phyloP scores from a whole-genome alignment of 2,113 vertebrate genomes.

The Raja brachyura region DNA sequence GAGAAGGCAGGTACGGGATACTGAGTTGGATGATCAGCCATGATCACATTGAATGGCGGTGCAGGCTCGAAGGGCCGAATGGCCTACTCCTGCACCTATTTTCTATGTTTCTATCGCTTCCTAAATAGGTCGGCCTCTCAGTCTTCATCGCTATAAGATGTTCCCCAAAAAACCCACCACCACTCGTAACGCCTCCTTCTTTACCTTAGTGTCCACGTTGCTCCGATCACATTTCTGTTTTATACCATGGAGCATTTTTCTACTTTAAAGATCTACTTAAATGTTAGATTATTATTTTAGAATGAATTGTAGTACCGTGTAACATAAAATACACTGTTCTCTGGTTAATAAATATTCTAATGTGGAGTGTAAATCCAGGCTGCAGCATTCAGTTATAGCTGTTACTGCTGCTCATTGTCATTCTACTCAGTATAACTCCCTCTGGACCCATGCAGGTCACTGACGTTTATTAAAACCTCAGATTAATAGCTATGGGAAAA shows the following conservation, averaged over 20 bases:
- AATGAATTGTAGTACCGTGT: background rate
- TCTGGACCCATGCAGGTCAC: conserved; percentile 51
- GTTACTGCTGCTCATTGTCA: conserved; percentile 57
- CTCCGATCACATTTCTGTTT: background rate
- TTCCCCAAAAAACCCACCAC: background rate
- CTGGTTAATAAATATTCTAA: background rate
- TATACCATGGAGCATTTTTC: background rate
- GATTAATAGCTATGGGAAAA: conserved; percentile 78
- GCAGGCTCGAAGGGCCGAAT: too few relatives aligned
- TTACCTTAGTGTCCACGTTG: background rate
- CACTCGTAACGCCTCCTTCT: background rate
- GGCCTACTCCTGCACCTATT: too few relatives aligned
- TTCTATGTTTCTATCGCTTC: too few relatives aligned
- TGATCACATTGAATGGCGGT: too few relatives aligned
- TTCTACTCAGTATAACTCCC: conserved; percentile 59
- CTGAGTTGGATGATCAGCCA: too few relatives aligned
- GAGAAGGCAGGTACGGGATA: too few relatives aligned
- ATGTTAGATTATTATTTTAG: conserved; percentile 17
- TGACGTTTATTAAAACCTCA: conserved; percentile 74
- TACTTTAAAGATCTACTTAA: background rate
- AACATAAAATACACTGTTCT: background rate
- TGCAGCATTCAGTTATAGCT: conserved; percentile 32
- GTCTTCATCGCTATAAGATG: background rate
- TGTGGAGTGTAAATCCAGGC: background rate
- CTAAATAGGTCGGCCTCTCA: background rate